Base-by-base conservation (phyloP, 2,888 invertebrate genomes). In the Pristionchus mayeri region DNA sequence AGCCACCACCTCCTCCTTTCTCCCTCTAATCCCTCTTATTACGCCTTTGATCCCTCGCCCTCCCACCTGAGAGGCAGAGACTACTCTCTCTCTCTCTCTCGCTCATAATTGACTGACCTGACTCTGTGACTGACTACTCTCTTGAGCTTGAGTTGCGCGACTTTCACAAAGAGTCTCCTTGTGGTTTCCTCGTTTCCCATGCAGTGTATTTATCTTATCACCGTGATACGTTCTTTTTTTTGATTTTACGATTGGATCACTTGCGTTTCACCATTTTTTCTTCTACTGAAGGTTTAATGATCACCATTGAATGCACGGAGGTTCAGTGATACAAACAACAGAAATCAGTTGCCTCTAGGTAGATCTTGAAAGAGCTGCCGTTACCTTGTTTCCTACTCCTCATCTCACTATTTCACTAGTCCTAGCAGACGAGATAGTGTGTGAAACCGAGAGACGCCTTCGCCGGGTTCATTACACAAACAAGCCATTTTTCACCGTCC, bases 11-110 rank as follows among this genome's bases (percentile, higher is more conserved):
- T n/a, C n/a, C 40, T 71, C 71, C 71, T 71, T 63, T 63, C 40
- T 7, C 71, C 11, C 11, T 44, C 71, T 71, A 71, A 71, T 71
- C 71, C 71, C 71, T 71, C 71, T 71, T 24, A 40, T n/a, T 71
- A 24, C 24, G 71, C 71, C 71, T 44, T 21, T n/a, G 71, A 44
- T 71, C 71, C 71, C 71, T 71, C 71, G 0, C 67, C n/a, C 3
- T 67, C 37, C 27, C 67, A 37, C 67, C 37, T 9, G 21, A 24
- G 21, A 67, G 57, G 27, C 7, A 27, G 63, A 37, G 37, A 67
- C 67, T 71, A n/a, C 71, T 71, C 13, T n/a, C n/a, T n/a, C n/a
- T n/a, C n/a, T n/a, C n/a, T n/a, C n/a, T n/a, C n/a, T n/a, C n/a
- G n/a, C n/a, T 71, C 71, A 71, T 63, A 63, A 63, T 63, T 63